These are phyloP conservation scores for Teleogryllus oceanicus DNA, from an alignment of 2,888 invertebrate genomes.

Conservation along the genomic window DNA sequence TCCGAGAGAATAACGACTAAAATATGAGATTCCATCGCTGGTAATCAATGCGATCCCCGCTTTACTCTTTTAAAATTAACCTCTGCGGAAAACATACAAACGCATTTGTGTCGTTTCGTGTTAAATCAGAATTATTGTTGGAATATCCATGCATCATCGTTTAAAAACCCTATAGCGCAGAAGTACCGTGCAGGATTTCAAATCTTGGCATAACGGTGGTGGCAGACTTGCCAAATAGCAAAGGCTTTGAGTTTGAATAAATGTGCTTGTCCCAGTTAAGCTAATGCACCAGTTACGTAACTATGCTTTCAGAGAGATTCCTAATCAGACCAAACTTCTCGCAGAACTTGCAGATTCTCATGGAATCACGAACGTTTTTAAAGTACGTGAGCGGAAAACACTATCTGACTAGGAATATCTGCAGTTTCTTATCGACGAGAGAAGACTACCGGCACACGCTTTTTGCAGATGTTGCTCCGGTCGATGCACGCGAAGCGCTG, in stretches of 20 bases:
- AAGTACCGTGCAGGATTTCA: neutral
- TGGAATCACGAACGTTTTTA: neutral
- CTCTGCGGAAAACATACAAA: no score
- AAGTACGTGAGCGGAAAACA: neutral
- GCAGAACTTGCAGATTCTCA: neutral
- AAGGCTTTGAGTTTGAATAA: constrained; percentile 8
- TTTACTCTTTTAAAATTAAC: no score
- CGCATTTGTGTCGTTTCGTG: no score
- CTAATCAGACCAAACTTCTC: neutral
- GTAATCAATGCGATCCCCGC: no score
- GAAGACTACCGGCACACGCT: no score
- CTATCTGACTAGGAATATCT: neutral
- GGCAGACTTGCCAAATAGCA: constrained; percentile 7
- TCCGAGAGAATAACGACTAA: no score
- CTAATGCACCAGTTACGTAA: constrained; percentile 18
- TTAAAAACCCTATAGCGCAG: no score
- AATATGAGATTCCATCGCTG: no score
- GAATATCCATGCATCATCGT: no score
- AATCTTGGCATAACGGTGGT: neutral
- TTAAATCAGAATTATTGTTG: no score
- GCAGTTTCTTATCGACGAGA: neutral
- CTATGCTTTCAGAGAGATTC: neutral
- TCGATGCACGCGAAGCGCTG: neutral
- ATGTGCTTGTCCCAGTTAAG: constrained; percentile 7
- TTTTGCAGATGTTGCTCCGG: neutral